Evolutionary conservation across 1,140 invertebrate genomes (phyloP), one percentile per base, ranked within the genome.

Genomic region (Ostrea edulis): DNA sequence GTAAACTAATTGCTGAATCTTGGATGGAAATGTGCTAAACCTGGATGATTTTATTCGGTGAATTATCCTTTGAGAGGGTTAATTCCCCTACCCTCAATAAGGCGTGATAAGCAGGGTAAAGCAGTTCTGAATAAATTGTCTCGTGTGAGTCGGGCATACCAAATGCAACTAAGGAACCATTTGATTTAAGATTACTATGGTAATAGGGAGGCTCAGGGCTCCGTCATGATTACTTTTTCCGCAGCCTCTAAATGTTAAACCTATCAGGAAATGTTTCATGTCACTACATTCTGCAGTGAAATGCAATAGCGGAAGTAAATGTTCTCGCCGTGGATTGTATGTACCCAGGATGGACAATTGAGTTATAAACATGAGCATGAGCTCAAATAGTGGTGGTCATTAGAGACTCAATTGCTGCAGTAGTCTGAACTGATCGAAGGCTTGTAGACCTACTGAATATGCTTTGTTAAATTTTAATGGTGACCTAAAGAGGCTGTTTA

Each of bases 181-280:
- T 44, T 83, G 14, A 65, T 83, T 65, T 8, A 86, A 35, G 12
- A 88, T 53, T 5, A 54, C 58, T 20, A 68, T 0, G 8, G 87
- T 88, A 44, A 88, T 83, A 11, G 87, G 87, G 12, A 65, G 11
- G 20, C 87, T 58, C 0, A 81, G 12, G 81, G 86, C 84, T 29
- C 11, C 25, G 29, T 35, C 58, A 51, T 25, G 44, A 9, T 54
- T 20, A n/a, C 71, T 12, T n/a, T 84, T 44, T 71, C 68, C 35
- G n/a, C 87, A 53, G 0, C 89, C 86, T 55, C 82, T 44, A 0
- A 89, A 29, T 20, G 86, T 65, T 83, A 87, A 87, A 35, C 58
- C 17, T 2, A 87, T 25, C 35, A 89, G 29, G 55, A 87, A 89
- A n/a, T 54, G 54, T 20, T 89, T 71, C 20, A 65, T 89, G 29